Evolutionary conservation across 2,113 vertebrate species (phyloP).

Genomic region (Chaetorhynchus papuensis): DNA sequence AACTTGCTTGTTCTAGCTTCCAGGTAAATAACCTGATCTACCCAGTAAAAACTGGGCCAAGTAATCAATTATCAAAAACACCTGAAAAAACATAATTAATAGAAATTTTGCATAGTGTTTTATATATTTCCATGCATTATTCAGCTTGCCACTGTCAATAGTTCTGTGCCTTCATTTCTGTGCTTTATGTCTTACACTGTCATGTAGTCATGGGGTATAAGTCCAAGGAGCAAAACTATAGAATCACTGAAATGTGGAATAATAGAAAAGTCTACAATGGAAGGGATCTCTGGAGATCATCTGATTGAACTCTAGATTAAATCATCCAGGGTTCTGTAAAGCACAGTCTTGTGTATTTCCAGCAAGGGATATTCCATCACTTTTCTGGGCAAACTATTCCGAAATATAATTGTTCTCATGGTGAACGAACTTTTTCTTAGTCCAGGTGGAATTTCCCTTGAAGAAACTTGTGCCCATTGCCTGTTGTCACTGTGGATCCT

Average conservation of each 20-base stretch:
- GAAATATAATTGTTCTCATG: background rate
- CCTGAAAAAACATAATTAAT: background rate
- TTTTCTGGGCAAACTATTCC: background rate
- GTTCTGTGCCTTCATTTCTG: background rate
- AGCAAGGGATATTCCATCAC: background rate
- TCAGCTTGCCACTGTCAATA: background rate
- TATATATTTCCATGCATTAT: background rate
- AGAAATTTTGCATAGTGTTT: background rate
- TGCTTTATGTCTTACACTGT: background rate
- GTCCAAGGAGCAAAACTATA: background rate
- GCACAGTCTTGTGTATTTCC: background rate
- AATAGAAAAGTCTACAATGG: background rate
- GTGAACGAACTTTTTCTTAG: background rate
- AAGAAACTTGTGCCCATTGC: background rate
- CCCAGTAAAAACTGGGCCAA: background rate
- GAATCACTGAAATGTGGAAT: background rate
- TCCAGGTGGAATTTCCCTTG: background rate
- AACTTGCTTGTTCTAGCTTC: background rate
- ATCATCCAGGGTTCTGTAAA: background rate
- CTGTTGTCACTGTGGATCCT: background rate
- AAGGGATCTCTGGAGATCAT: background rate
- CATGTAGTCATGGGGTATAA: background rate
- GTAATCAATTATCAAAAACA: background rate
- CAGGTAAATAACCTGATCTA: background rate
- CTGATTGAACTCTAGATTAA: background rate